Conservation (phyloP, 2,113 vertebrate species). For the Leiothrix lutea region DNA sequence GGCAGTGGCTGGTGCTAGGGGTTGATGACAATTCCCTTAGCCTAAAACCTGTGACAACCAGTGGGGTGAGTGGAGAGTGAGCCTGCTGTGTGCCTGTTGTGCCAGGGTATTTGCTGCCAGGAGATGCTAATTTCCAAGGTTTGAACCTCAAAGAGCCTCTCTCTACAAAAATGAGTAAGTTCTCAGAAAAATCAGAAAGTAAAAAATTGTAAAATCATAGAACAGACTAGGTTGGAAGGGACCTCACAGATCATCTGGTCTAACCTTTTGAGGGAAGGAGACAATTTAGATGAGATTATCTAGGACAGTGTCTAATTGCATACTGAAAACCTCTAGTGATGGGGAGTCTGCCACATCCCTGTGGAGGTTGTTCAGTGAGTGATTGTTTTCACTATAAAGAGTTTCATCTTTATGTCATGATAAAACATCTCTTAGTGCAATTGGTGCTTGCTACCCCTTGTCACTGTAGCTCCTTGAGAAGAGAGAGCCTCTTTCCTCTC, state of each 20-base stretch:
- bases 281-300: not conserved
- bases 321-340: not conserved
- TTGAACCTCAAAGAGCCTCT: not conserved
- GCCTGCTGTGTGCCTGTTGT: not conserved
- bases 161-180: not conserved
- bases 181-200: not conserved
- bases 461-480: not conserved
- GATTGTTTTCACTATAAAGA: not conserved
- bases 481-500: not conserved
- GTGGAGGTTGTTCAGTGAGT: not conserved
- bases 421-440: not conserved
- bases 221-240: not conserved
- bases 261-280: not conserved
- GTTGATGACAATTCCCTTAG: not conserved
- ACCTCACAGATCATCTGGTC: not conserved
- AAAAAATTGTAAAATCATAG: not conserved
- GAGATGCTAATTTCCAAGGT: not conserved
- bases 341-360: not conserved
- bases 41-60: not conserved
- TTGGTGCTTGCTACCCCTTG: not conserved
- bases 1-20: not conserved
- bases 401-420: not conserved
- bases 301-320: not conserved
- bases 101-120: not conserved
- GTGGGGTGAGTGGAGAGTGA: not conserved